These are phyloP conservation scores for Anoura caudifer DNA, from an alignment of 2,113 vertebrate genomes.

Conservation along the genomic window DNA sequence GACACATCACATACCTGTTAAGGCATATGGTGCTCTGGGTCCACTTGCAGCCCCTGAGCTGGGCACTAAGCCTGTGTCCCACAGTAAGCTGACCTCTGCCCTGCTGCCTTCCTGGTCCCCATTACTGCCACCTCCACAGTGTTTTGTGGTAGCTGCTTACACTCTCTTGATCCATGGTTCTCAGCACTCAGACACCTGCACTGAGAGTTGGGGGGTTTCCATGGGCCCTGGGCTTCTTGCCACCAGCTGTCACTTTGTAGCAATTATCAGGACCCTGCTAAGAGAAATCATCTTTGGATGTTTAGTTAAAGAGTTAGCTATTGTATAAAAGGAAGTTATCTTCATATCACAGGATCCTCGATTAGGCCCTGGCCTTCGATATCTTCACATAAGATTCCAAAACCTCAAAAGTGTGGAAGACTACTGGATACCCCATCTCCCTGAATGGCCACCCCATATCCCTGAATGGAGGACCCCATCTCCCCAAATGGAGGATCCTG, in stretches of 20 bases:
- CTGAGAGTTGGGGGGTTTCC: fast-evolving
- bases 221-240: neutral
- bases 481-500: neutral
- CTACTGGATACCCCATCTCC: neutral
- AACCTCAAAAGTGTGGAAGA: fast-evolving
- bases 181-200: neutral
- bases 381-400: neutral
- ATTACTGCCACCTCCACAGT: neutral
- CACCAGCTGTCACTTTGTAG: neutral
- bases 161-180: neutral
- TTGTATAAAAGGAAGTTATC: neutral
- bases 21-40: neutral
- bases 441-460: neutral
- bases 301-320: neutral
- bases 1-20: neutral
- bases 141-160: neutral
- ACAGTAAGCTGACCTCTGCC: neutral
- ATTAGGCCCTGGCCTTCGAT: neutral
- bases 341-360: neutral
- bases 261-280: neutral
- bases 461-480: neutral
- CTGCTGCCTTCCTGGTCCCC: too few relatives aligned
- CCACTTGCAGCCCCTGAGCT: neutral
- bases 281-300: neutral
- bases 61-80: neutral